phyloP scores from a whole-genome alignment of 2,888 invertebrate genomes.

The Unio delphinus region DNA sequence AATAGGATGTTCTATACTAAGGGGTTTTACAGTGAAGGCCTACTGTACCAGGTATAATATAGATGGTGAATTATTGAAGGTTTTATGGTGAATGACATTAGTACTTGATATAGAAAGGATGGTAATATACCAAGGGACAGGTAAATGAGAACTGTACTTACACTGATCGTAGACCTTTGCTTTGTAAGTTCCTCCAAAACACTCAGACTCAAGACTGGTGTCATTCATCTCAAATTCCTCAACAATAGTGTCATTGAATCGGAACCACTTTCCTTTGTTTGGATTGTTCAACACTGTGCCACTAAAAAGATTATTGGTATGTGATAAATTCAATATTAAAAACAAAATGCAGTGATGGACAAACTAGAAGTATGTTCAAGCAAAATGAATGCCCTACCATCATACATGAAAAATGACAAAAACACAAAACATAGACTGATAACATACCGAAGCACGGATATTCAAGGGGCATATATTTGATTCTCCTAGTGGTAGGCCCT shows the following conservation, averaged over 20 bases:
- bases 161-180: conserved; percentile 70
- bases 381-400: too few relatives aligned
- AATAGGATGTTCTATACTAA: too few relatives aligned
- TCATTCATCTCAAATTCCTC: conserved; percentile 74
- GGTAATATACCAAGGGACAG: neutral
- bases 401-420: too few relatives aligned
- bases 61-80: neutral
- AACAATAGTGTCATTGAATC: conserved; percentile 74
- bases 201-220: conserved; percentile 72
- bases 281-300: conserved; percentile 69
- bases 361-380: too few relatives aligned
- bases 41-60: too few relatives aligned
- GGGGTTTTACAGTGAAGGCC: too few relatives aligned
- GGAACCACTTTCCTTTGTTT: conserved; percentile 73
- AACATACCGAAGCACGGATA: too few relatives aligned
- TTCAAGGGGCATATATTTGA: too few relatives aligned
- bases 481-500: too few relatives aligned
- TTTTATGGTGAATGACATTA: neutral
- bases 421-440: too few relatives aligned
- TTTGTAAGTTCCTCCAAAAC: conserved; percentile 74
- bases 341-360: too few relatives aligned
- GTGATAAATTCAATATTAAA: neutral
- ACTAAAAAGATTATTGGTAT: conserved; percentile 45
- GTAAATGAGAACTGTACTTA: conserved; percentile 13
- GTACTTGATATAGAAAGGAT: neutral